Conservation (phyloP, 2,113 vertebrate species). For the Falco punctatus region DNA sequence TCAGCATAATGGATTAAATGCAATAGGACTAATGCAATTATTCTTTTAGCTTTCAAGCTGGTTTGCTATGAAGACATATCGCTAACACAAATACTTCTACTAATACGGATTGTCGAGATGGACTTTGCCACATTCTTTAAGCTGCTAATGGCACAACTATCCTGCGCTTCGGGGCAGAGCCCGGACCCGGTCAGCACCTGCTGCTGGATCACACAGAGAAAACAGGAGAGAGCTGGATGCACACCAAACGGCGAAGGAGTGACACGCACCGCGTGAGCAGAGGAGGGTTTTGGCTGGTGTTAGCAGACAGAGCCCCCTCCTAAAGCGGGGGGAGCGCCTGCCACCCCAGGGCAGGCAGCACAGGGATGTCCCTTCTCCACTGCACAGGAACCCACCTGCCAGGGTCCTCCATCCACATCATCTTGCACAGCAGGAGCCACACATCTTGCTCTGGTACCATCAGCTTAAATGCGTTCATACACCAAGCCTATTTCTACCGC, state of each 20-base stretch:
- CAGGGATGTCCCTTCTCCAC: background rate
- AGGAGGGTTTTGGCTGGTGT: background rate
- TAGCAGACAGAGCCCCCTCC: background rate
- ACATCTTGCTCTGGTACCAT: accelerated
- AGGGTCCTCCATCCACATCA: background rate
- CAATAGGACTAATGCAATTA: background rate
- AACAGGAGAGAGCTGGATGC: background rate
- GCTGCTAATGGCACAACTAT: conserved; percentile 8
- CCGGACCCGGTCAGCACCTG: background rate
- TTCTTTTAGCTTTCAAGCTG: conserved; percentile 3
- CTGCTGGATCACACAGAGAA: background rate
- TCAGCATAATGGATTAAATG: background rate
- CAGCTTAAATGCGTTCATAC: background rate
- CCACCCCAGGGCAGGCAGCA: background rate
- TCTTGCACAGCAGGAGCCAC: background rate
- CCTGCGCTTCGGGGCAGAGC: background rate
- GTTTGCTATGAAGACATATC: background rate
- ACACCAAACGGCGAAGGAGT: background rate
- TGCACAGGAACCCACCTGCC: background rate
- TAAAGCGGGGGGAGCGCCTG: background rate
- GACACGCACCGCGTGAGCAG: accelerated
- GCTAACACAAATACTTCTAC: background rate
- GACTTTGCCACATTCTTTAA: conserved; percentile 5
- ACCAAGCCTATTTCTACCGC: background rate
- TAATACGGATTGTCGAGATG: background rate